Base-by-base conservation (phyloP, 2,113 vertebrate species). In the Aptenodytes forsteri region DNA sequence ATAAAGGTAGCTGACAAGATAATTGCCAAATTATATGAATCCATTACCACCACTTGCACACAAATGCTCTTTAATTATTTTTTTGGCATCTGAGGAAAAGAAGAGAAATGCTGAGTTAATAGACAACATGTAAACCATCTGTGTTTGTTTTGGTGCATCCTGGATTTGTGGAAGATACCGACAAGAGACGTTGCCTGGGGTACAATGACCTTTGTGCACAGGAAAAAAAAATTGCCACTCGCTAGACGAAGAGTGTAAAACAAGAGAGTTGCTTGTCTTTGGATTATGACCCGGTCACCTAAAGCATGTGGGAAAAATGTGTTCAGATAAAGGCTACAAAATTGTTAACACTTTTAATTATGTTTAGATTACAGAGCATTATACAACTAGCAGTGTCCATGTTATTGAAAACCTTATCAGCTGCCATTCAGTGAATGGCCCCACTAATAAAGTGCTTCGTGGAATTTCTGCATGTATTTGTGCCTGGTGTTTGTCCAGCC, bases 281-380 rank as follows among this genome's bases (percentile, higher is more conserved):
- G 87, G 88, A 96, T 93, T 95, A 94, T 97, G 97, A 97, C 97
- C 97, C 55, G 95, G 97, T 98, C 97, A 97, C 94, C 92, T 44
- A 97, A 98, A 97, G 96, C 97, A 98, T 98, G 97, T 96, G 96
- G 91, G 93, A 96, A 96, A 97, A 98, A 95, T 97, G 96, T 62
- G 61, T 93, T 92, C 93, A 95, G 95, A 97, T 98, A 97, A 97
- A 97, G 90, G 93, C 96, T 97, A 96, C 94, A 96, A 94, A 97
- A 97, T 97, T 97, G 94, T 97, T 98, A 98, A 96, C 95, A 83
- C 94, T 97, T 97, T 97, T 98, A 94, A 98, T 98, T 98, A 97
- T 61, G 77, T 94, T 96, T 92, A 88, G 94, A 93, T 97, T 96
- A 89, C 87, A 71, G 64, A 67, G 91, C 87, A 70, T 94, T 94